A percentile compares a stretch with the other conserved stretches of the same genome.
Conservation (phyloP, 2,888 invertebrate genomes). For the Drepana falcataria region DNA sequence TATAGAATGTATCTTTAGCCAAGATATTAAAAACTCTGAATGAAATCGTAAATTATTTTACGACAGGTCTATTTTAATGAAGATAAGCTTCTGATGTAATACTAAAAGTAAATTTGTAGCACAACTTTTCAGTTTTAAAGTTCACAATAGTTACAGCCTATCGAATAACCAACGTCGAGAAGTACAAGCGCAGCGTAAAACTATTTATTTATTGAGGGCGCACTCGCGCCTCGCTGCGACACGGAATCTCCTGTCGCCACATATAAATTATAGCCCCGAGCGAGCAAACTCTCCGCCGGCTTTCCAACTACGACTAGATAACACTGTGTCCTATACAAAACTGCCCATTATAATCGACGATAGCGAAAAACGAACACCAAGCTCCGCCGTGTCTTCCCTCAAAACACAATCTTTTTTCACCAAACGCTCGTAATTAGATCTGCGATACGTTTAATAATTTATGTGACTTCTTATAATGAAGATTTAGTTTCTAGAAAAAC, state of each 20-base stretch:
- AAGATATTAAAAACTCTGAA: no score
- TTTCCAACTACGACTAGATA: slow-evolving; percentile 21
- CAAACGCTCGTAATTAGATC: slow-evolving; percentile 49
- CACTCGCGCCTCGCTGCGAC: slow-evolving; percentile 39
- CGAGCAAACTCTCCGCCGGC: slow-evolving; percentile 29
- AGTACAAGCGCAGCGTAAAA: slow-evolving; percentile 41
- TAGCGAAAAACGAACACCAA: slow-evolving; percentile 10
- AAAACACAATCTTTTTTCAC: slow-evolving; percentile 27
- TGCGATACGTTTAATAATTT: slow-evolving; percentile 57
- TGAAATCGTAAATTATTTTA: no score
- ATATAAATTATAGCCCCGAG: slow-evolving; percentile 53
- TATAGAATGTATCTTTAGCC: no score
- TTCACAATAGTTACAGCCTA: slow-evolving; percentile 49
- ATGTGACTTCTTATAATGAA: slow-evolving; percentile 60
- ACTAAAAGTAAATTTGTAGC: slow-evolving; percentile 10
- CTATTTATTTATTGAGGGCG: slow-evolving; percentile 54
- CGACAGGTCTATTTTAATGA: no score
- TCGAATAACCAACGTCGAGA: slow-evolving; percentile 45
- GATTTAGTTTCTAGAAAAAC: slow-evolving; percentile 59
- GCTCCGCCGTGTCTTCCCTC: slow-evolving; percentile 10
- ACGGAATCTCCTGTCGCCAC: slow-evolving; percentile 52
- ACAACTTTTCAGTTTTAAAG: slow-evolving; percentile 29
- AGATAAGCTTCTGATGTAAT: neutral
- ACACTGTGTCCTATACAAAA: slow-evolving; percentile 15
- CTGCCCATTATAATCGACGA: slow-evolving; percentile 10